Conservation (phyloP, 2,888 invertebrate species). For the Fragum fragum region DNA sequence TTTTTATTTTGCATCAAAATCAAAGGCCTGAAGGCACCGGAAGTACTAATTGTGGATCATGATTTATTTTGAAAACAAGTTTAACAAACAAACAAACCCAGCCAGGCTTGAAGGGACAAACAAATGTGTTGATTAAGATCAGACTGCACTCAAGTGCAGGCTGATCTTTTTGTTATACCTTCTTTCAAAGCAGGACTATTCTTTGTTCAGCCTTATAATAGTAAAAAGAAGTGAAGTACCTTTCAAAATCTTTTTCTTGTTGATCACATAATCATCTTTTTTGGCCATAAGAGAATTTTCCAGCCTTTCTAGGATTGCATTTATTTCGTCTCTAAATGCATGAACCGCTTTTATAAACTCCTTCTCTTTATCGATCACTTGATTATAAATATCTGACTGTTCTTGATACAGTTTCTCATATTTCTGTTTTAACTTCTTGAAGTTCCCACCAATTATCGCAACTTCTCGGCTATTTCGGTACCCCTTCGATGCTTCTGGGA, state of each 20-base stretch:
- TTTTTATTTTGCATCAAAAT: too few relatives aligned
- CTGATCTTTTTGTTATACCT: too few relatives aligned
- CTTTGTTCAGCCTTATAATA: conserved; percentile 51
- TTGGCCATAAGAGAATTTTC: conserved; percentile 56
- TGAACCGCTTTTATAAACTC: conserved; percentile 47
- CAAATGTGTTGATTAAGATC: too few relatives aligned
- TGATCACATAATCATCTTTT: conserved; percentile 56
- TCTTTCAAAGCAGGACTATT: too few relatives aligned
- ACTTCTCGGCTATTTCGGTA: conserved; percentile 57
- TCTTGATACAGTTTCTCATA: conserved; percentile 52
- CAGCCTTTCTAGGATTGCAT: conserved; percentile 57
- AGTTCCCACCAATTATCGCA: conserved; percentile 35
- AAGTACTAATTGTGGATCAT: too few relatives aligned
- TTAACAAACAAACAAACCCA: too few relatives aligned
- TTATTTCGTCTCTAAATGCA: conserved; percentile 48
- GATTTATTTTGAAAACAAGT: too few relatives aligned
- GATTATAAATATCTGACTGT: conserved; percentile 34
- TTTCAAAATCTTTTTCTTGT: conserved; percentile 46
- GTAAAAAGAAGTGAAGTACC: conserved; percentile 32
- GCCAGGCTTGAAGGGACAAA: too few relatives aligned
- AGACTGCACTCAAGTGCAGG: too few relatives aligned
- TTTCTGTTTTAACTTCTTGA: conserved; percentile 50
- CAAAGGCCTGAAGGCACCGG: too few relatives aligned
- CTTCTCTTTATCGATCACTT: conserved; percentile 49
- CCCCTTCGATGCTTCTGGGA: conserved; percentile 60